phyloP scores from a whole-genome alignment of 2,113 vertebrate species.

The Myrmecophaga tridactyla region DNA sequence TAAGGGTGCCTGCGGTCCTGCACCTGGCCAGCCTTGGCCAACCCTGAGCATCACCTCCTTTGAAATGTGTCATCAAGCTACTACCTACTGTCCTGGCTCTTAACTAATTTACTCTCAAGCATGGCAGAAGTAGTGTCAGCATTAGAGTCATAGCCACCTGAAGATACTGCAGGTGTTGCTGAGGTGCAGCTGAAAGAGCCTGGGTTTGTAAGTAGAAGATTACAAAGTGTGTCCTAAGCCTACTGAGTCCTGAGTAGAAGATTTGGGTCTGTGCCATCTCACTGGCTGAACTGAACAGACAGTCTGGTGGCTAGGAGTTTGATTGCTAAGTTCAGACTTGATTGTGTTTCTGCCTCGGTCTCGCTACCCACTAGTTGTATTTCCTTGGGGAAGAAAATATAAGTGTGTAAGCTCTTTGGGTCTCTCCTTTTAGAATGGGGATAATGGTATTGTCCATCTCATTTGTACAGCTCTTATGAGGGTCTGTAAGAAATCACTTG shows the following conservation, averaged over 20 bases:
- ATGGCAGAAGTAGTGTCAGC: background rate
- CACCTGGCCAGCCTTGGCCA: background rate
- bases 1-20: background rate
- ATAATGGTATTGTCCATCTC: background rate
- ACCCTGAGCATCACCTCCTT: background rate
- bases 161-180: no score
- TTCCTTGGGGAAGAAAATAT: background rate
- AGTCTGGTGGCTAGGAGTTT: background rate
- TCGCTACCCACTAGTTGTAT: background rate
- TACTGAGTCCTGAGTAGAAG: no score
- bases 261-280: background rate
- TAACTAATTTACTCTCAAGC: background rate
- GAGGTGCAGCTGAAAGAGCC: background rate
- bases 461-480: background rate
- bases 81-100: background rate
- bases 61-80: background rate
- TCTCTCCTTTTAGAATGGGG: background rate
- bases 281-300: background rate
- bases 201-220: background rate
- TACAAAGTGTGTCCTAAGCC: background rate
- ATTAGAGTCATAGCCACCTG: background rate
- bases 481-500: background rate
- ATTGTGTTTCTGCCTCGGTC: background rate
- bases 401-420: background rate
- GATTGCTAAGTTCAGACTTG: background rate